Conservation (phyloP, 2,113 vertebrate species). For the Mobula hypostoma region DNA sequence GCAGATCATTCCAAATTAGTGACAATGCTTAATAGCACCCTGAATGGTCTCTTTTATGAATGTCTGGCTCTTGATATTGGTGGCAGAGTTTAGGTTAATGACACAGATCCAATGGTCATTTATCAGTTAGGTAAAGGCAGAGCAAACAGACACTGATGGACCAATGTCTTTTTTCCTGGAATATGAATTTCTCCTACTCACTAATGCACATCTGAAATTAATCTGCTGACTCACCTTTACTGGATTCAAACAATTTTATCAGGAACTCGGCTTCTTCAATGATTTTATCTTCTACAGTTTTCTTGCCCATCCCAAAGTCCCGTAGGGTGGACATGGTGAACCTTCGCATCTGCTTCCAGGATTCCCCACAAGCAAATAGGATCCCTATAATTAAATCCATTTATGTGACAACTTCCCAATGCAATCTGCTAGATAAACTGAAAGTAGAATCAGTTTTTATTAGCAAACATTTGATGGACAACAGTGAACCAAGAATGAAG, state of each 20-base stretch:
- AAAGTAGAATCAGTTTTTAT: not conserved
- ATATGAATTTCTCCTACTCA: not conserved
- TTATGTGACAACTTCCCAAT: not conserved
- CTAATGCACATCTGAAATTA: not conserved
- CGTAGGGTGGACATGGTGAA: slow-evolving; percentile 54
- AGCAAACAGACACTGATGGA: not conserved
- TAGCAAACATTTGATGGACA: no score
- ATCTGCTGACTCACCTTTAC: slow-evolving; percentile 44
- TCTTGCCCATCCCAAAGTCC: slow-evolving; percentile 58
- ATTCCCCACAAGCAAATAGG: slow-evolving; percentile 49
- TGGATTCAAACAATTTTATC: slow-evolving; percentile 49
- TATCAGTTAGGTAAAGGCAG: not conserved
- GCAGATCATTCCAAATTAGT: not conserved
- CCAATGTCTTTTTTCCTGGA: not conserved
- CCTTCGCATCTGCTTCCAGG: slow-evolving; percentile 47
- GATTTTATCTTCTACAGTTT: slow-evolving; percentile 50
- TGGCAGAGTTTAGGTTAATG: no score
- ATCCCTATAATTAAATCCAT: slow-evolving; percentile 46
- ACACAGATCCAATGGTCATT: no score
- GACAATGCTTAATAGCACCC: not conserved
- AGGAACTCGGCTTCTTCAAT: slow-evolving; percentile 53
- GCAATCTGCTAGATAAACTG: not conserved
- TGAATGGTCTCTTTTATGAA: not conserved
- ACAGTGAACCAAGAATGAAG: no score
- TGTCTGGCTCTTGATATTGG: no score